Evolutionary conservation across 2,113 vertebrate species (phyloP), one percentile per base, ranked within the genome.

Genomic region (Macquaria australasica): DNA sequence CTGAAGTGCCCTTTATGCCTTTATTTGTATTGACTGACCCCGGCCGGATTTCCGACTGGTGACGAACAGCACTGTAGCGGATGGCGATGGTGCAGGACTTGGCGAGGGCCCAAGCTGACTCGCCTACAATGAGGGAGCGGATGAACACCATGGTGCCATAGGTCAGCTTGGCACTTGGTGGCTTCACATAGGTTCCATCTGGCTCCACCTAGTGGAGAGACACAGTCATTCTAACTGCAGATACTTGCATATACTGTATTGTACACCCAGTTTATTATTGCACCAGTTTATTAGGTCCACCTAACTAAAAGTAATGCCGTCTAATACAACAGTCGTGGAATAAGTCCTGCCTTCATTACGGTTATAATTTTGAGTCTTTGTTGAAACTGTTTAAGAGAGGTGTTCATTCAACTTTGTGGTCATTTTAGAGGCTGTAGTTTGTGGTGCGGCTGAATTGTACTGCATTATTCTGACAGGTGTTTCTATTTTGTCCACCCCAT

Each of bases 61-160:
- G 98, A 14, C 98, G 97, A 75, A 99, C 97, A 0, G 96, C 89
- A 0, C 98, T 99, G 88, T 99, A 99, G 50, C 98, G 98, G 88
- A 99, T 96, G 86, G 97, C 97, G 3, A 99, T 99, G 86, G 97
- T 99, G 88, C 96, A 98, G 0, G 98, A 93, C 41, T 97, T 97
- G 12, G 97, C 94, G 11, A 99, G 94, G 4, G 89, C 89, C 0
- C 80, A 91, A 34, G 96, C 97, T 0, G 98, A 94, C 37, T 96
- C 95, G 0, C 97, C 96, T 2, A 99, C 98, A 0, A 99, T 98
- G 84, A 97, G 87, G 21, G 98, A 97, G 37, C 98, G 96, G 92
- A 99, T 96, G 51, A 99, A 99, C 82, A 99, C 98, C 98, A 99
- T 99, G 86, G 98, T 99, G 77, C 98, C 98, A 0, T 99, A 99